Percentiles rank a stretch among this genome's conserved stretches.
Evolutionary conservation across 2,113 vertebrate genomes (phyloP).

Genomic region (Noturus placidus): DNA sequence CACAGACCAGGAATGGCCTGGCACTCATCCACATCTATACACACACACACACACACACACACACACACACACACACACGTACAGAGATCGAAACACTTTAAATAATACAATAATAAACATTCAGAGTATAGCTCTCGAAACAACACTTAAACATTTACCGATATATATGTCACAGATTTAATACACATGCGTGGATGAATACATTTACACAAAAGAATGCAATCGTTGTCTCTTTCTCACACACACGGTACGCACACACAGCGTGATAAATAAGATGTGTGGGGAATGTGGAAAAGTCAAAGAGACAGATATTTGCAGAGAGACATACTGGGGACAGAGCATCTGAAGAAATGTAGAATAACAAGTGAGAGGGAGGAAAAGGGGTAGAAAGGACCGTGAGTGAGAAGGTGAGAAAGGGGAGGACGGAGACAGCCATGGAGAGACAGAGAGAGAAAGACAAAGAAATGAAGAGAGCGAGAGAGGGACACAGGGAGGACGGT

Average conservation of each 20-base stretch:
- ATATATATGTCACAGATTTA: neutral
- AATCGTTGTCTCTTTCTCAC: neutral
- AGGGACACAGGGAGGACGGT: neutral
- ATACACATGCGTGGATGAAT: neutral
- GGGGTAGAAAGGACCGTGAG: neutral
- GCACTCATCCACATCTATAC: conserved; percentile 97
- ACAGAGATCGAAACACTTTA: conserved; percentile 52
- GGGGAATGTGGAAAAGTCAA: conserved; percentile 17
- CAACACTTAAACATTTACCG: neutral
- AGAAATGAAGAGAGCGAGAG: conserved; percentile 31
- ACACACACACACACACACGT: conserved; percentile 52
- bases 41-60: conserved; percentile 63
- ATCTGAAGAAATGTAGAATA: neutral
- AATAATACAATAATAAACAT: conserved; percentile 7
- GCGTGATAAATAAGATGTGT: conserved; percentile 32
- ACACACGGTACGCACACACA: neutral
- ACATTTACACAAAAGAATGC: neutral
- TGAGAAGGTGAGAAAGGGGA: neutral
- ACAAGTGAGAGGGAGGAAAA: neutral
- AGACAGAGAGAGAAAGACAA: conserved; percentile 30
- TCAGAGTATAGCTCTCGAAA: conserved; percentile 24
- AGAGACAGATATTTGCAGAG: conserved; percentile 12
- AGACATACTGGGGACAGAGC: neutral
- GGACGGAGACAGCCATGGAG: conserved; percentile 1
- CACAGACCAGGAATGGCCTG: conserved; percentile 98